Evolutionary conservation across 2,113 vertebrate species (phyloP).

Genomic region (Platycercus adscitus): DNA sequence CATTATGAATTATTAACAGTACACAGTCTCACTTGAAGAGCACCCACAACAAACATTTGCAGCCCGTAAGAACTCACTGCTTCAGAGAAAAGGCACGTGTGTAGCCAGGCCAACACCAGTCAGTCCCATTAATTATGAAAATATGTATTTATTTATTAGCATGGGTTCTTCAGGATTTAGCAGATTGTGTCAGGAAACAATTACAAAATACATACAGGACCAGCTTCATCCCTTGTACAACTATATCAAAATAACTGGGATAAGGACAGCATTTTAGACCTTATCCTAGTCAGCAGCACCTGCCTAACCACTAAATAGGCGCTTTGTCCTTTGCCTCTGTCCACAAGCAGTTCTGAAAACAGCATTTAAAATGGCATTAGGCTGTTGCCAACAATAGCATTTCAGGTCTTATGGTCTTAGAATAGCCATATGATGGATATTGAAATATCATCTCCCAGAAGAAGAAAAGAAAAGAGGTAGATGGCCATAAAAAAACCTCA

Average conservation of each 20-base stretch:
- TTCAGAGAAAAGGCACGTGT: neutral
- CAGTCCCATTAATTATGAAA: constrained; percentile 18
- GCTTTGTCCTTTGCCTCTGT: neutral
- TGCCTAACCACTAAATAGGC: neutral
- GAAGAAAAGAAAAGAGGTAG: neutral
- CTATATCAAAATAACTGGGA: neutral
- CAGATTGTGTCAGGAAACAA: constrained; percentile 4
- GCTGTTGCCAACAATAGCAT: neutral
- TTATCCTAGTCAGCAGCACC: neutral
- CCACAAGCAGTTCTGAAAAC: neutral
- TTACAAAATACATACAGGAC: neutral
- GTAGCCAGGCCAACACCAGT: neutral
- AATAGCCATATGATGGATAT: neutral
- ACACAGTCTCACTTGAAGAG: neutral
- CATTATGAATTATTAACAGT: constrained; percentile 53
- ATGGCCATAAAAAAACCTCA: neutral
- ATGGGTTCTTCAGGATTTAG: neutral
- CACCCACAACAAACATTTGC: neutral
- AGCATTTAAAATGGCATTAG: neutral
- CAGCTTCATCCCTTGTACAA: neutral
- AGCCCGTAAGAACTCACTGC: neutral
- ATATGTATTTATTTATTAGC: constrained; percentile 16
- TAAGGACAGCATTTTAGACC: neutral
- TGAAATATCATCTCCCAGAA: neutral
- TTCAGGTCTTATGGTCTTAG: neutral